Evolutionary conservation across 2,888 invertebrate genomes (phyloP), one percentile per base, ranked within the genome.

Genomic region (Liposcelis brunnea): DNA sequence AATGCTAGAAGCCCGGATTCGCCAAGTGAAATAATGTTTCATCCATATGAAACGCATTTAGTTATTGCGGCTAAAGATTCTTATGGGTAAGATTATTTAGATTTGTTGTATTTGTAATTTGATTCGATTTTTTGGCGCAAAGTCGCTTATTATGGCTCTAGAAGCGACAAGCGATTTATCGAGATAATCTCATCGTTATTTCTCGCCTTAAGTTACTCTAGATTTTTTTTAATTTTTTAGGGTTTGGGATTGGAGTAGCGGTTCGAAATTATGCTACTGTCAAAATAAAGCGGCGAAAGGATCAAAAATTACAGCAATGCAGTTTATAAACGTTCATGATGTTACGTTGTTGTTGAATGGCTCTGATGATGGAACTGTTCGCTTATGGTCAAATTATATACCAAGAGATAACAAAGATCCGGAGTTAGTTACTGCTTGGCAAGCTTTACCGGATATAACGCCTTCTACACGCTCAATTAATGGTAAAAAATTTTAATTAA

Each of bases 21-120:
- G 47, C 86, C 93, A 12, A 72, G 78, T 51, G 75, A 83, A 31
- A 69, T 93, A 33, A 73, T 76, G 53, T 83, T 94, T 62, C 84
- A 93, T 66, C 91, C 93, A 1, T 93, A 83, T 62, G 89, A 91
- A 60, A 78, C 84, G 52, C 83, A 87, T 61, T 71, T 89, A 48
- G 86, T 85, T 31, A 82, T 90, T 43, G 86, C 89, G 34, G 83
- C 82, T 57, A 80, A 78, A 60, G 86, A 90, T 59, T 78, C 75
- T 59, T 82, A 86, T 58, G 78, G 79, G 80, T 80, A 58, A 55
- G 59, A 44, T 19, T 12, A n/a, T 14, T 40, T 10, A 40, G 34
- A 33, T 33, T 36, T 34, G 16, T 44, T 44, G 15, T 44, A 10
- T 11, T 19, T 6, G 8, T 43, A 4, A 31, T 43, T 32, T 7